phyloP scores from a whole-genome alignment of 2,113 vertebrate species.

The Psilopogon haemacephalus region DNA sequence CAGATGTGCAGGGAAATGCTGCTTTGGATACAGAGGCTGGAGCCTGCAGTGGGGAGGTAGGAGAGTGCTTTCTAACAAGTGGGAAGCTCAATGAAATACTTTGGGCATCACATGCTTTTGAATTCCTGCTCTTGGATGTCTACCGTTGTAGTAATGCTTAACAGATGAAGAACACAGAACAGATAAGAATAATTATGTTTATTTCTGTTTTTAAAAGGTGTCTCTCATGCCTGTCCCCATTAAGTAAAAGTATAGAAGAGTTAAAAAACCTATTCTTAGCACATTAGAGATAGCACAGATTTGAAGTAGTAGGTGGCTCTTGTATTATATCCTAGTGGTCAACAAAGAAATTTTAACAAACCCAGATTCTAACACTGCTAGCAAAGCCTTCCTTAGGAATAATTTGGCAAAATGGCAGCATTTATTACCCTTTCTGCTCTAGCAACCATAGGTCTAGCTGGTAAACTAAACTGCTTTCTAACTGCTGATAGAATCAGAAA shows the following conservation, averaged over 20 bases:
- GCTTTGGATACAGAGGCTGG: neutral
- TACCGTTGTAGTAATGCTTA: neutral
- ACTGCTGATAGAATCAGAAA: conserved; percentile 62
- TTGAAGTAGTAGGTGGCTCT: neutral
- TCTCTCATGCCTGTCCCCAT: neutral
- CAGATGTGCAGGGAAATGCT: neutral
- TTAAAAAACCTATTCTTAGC: neutral
- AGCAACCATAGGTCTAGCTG: conserved; percentile 52
- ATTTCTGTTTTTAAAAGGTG: neutral
- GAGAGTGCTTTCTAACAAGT: neutral
- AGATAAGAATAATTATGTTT: neutral
- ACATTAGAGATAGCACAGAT: neutral
- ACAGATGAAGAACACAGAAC: neutral
- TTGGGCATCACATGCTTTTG: neutral
- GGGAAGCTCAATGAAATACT: neutral
- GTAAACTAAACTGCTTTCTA: conserved; percentile 63
- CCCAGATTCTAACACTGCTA: neutral
- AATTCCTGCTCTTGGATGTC: neutral
- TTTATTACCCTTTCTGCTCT: conserved; percentile 51
- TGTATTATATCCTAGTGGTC: neutral
- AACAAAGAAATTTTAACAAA: neutral
- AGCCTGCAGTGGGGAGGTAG: neutral
- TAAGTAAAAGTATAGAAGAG: neutral
- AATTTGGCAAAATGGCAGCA: conserved; percentile 33
- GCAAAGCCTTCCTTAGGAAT: neutral